Percentiles rank a stretch among this genome's conserved stretches.
Evolutionary conservation across 2,888 invertebrate genomes (phyloP).

Genomic region (Melanotus villosus): DNA sequence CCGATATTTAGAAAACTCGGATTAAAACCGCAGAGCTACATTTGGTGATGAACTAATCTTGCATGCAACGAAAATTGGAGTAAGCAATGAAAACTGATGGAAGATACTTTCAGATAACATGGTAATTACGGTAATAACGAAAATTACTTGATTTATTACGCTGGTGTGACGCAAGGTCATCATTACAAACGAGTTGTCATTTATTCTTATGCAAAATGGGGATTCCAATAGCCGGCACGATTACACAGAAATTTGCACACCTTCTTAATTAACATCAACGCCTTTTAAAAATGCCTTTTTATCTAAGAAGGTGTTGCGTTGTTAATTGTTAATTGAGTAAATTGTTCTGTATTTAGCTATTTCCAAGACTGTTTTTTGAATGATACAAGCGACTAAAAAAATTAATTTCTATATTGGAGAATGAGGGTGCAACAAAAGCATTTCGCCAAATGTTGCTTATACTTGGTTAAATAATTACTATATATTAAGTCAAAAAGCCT

Average conservation of each 20-base stretch:
- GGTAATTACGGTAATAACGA: slow-evolving; percentile 48
- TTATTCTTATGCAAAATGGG: no score
- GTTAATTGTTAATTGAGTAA: no score
- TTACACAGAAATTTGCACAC: no score
- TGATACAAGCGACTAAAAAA: no score
- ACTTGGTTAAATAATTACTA: slow-evolving; percentile 32
- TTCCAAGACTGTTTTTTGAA: no score
- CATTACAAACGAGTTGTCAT: not conserved
- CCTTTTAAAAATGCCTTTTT: no score
- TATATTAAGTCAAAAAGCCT: slow-evolving; percentile 39
- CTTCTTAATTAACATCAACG: no score
- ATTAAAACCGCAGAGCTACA: not conserved
- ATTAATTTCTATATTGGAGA: not conserved
- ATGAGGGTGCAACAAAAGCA: not conserved
- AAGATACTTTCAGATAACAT: slow-evolving; percentile 34
- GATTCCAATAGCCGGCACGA: no score
- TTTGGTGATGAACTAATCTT: not conserved
- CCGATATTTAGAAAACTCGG: slow-evolving; percentile 6
- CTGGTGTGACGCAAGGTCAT: slow-evolving; percentile 2
- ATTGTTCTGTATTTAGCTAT: no score
- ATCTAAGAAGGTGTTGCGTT: no score
- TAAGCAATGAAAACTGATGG: slow-evolving; percentile 31
- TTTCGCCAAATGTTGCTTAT: slow-evolving; percentile 11
- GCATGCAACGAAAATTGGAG: not conserved
- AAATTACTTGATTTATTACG: slow-evolving; percentile 51